Conservation (phyloP, 1,140 invertebrate species). For the Neodiprion lecontei region DNA sequence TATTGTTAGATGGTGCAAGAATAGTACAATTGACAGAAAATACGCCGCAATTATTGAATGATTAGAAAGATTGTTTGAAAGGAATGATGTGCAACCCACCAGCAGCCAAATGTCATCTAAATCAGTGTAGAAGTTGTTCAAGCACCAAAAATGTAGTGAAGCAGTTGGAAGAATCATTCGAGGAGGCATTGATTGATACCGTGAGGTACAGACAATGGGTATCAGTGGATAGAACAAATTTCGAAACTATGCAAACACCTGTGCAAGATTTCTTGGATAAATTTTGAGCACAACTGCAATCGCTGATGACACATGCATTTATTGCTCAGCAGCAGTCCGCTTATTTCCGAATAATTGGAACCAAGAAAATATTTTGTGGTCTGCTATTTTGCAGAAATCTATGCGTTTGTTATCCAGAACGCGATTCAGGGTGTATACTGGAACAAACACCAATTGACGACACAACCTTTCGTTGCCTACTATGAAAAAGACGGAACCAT, state of each 20-base stretch:
- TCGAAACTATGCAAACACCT: no score
- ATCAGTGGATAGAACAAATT: no score
- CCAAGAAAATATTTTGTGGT: not conserved
- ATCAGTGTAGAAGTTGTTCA: no score
- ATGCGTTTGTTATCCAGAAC: not conserved
- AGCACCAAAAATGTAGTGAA: no score
- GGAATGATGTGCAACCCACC: not conserved
- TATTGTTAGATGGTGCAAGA: not conserved
- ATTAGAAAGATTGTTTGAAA: not conserved
- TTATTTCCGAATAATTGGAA: not conserved
- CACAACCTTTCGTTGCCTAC: no score
- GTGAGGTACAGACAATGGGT: no score
- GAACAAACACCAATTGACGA: no score
- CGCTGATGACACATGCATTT: not conserved
- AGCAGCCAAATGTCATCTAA: no score
- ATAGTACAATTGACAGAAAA: not conserved
- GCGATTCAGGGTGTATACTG: not conserved
- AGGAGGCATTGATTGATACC: no score
- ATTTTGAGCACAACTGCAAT: not conserved
- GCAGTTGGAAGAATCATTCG: no score
- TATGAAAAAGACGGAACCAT: not conserved
- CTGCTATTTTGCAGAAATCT: not conserved
- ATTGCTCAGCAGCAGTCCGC: not conserved
- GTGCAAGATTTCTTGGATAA: not conserved
- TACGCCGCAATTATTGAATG: not conserved